These are phyloP conservation scores for Terebella lapidaria DNA, from an alignment of 2,888 invertebrate genomes.

Conservation along the genomic window DNA sequence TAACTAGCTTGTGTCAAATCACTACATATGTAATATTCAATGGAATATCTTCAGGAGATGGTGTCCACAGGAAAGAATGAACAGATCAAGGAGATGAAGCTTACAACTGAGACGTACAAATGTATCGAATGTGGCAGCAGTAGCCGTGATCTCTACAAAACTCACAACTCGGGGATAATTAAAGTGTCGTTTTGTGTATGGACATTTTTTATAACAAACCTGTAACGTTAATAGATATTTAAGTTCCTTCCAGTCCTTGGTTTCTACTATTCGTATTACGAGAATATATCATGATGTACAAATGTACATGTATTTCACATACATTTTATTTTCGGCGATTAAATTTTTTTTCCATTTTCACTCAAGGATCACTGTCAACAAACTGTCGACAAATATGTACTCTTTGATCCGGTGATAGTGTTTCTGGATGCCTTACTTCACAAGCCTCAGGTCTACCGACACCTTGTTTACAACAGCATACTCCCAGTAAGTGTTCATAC, in stretches of 20 bases:
- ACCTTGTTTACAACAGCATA: slow-evolving; percentile 74
- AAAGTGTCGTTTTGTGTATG: neutral
- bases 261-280: too few species aligned
- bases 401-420: slow-evolving; percentile 83
- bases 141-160: neutral
- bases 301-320: too few species aligned
- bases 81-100: too few species aligned
- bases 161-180: neutral
- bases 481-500: slow-evolving; percentile 73
- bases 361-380: slow-evolving; percentile 72
- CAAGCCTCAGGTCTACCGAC: slow-evolving; percentile 76
- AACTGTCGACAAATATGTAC: slow-evolving; percentile 82
- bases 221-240: too few species aligned
- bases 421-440: slow-evolving; percentile 79
- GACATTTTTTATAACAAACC: neutral
- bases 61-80: too few species aligned
- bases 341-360: slow-evolving; percentile 4
- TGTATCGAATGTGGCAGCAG: neutral
- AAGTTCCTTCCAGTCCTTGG: too few species aligned
- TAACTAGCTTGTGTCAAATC: too few species aligned
- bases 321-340: too few species aligned
- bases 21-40: too few species aligned
- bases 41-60: too few species aligned
- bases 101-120: too few species aligned
- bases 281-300: too few species aligned